Evolutionary conservation across 2,797 vertebrate genomes (phyloP).

Genomic region (Hippocampus kuda): DNA sequence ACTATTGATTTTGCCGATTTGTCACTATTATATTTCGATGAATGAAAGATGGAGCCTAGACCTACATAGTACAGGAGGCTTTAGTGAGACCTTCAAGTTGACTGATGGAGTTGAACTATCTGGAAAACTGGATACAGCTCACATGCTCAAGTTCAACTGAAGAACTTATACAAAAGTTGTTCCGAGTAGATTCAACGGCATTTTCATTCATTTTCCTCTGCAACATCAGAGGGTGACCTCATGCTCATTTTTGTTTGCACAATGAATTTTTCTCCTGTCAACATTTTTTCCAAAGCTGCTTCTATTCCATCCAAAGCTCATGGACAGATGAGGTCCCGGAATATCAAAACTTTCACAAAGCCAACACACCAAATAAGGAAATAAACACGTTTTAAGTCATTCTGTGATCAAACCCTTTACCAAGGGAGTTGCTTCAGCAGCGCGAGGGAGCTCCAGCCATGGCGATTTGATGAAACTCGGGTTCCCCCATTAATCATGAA

Average conservation of each 20-base stretch:
- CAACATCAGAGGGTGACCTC: not conserved
- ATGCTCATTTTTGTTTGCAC: not conserved
- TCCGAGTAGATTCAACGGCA: not conserved
- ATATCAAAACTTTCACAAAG: not conserved
- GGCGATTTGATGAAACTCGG: slow-evolving; percentile 3
- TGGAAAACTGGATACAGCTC: not conserved
- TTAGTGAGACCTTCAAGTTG: slow-evolving; percentile 13
- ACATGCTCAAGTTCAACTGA: not conserved
- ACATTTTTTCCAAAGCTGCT: not conserved
- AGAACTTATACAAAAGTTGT: not conserved
- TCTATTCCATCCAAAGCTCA: not conserved
- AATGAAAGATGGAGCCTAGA: slow-evolving; percentile 33
- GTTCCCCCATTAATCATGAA: not conserved
- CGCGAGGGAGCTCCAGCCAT: not conserved
- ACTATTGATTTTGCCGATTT: slow-evolving; percentile 27
- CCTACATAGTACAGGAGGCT: not conserved
- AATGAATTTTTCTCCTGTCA: not conserved
- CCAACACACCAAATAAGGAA: slow-evolving; percentile 6
- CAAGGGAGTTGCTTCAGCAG: not conserved
- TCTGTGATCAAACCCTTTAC: not conserved
- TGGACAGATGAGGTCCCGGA: not conserved
- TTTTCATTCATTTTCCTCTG: not conserved
- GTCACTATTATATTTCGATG: slow-evolving; percentile 44
- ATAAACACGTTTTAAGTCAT: slow-evolving; percentile 2
- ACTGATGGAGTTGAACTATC: slow-evolving; percentile 13